Conservation (phyloP, 2,797 vertebrate species). For the Cyclura pinguis region DNA sequence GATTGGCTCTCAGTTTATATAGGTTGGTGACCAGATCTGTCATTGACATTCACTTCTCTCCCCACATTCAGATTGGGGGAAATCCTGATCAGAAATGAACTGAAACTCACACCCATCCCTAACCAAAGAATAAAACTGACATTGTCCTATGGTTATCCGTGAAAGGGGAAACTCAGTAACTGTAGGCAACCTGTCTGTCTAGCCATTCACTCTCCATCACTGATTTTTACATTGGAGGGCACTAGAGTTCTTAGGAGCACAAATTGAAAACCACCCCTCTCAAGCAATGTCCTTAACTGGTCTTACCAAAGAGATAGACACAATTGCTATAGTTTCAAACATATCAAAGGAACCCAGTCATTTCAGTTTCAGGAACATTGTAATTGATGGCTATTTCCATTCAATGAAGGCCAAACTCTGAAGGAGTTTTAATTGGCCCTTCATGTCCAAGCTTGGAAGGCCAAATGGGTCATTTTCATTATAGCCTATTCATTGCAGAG, state of each 20-base stretch:
- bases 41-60: background rate
- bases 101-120: background rate
- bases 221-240: background rate
- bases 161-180: background rate
- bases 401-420: background rate
- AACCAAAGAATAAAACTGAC: background rate
- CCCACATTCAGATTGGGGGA: no score
- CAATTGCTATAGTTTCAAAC: background rate
- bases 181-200: background rate
- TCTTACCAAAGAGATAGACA: background rate
- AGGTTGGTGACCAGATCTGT: background rate
- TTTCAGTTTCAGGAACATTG: background rate
- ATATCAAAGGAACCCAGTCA: background rate
- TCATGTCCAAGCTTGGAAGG: constrained; percentile 7
- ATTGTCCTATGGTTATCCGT: background rate
- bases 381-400: constrained; percentile 29
- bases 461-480: constrained; percentile 19
- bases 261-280: background rate
- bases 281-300: background rate
- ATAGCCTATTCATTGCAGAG: constrained; percentile 1
- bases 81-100: no score
- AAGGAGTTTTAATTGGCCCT: constrained; percentile 22
- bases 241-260: background rate
- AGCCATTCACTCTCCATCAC: background rate
- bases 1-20: background rate